Percentiles rank a stretch among this genome's conserved stretches.
Evolutionary conservation across 2,113 vertebrate genomes (phyloP).

Genomic region (Collichthys lucidus): DNA sequence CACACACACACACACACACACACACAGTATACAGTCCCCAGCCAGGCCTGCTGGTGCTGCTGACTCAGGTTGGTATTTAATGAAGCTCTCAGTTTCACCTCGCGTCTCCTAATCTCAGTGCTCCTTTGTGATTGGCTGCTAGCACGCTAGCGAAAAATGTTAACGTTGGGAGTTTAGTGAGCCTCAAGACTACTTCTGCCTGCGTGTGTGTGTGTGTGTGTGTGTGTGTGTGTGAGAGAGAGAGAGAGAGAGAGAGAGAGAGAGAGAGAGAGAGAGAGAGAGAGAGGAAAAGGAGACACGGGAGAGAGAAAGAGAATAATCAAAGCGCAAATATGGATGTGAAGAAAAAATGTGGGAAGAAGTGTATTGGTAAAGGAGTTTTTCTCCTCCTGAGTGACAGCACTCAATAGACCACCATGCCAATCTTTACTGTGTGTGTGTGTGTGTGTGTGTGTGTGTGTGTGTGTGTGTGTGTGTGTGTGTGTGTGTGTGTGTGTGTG

Average conservation of each 20-base stretch:
- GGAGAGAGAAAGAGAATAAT: background rate
- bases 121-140: conserved; percentile 77
- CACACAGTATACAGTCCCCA: conserved; percentile 29
- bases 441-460: conserved; percentile 19
- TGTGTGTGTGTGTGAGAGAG: background rate
- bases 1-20: conserved; percentile 20
- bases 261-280: background rate
- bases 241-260: background rate
- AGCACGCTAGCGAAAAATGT: conserved; percentile 69
- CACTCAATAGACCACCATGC: conserved; percentile 32
- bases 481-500: conserved; percentile 5
- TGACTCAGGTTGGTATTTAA: conserved; percentile 86
- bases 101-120: conserved; percentile 77
- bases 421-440: conserved; percentile 29
- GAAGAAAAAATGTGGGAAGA: conserved; percentile 7
- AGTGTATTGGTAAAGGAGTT: background rate
- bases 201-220: conserved; percentile 5
- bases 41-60: conserved; percentile 69
- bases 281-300: background rate
- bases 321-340: background rate
- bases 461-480: background rate
- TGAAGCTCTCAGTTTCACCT: conserved; percentile 84
- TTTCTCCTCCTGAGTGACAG: conserved; percentile 47
- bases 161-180: conserved; percentile 73
- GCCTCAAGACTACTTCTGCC: conserved; percentile 55